Percentiles rank a stretch among this genome's conserved stretches.
Conservation (phyloP, 2,797 vertebrate genomes). For the Malurus leucopterus region DNA sequence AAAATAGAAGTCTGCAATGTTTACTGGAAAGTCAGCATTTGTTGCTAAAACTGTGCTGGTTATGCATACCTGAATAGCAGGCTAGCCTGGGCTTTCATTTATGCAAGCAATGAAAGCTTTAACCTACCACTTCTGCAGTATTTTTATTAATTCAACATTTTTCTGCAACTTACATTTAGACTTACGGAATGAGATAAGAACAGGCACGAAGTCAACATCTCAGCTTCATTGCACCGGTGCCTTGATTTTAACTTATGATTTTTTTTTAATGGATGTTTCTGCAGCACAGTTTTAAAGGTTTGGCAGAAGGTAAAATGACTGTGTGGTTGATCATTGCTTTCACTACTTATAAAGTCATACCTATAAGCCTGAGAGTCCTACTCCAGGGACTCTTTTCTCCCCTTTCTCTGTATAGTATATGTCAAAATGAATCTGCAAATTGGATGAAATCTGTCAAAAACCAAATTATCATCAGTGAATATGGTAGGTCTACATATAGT, state of each 20-base stretch:
- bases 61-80: not conserved
- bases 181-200: not conserved
- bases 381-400: not conserved
- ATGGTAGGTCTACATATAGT: conserved; percentile 22
- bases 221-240: not conserved
- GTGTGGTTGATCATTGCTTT: not conserved
- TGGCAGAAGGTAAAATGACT: conserved; percentile 10
- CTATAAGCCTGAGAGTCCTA: not conserved
- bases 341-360: not conserved
- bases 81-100: not conserved
- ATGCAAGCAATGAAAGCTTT: not conserved
- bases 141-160: not conserved
- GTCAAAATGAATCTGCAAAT: conserved; percentile 34
- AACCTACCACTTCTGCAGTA: not conserved
- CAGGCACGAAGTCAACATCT: not conserved
- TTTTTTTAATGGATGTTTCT: not conserved
- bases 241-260: not conserved
- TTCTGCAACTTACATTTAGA: not conserved
- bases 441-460: conserved; percentile 57
- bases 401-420: not conserved
- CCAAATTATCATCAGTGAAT: conserved; percentile 5
- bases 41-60: not conserved
- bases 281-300: not conserved
- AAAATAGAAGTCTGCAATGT: not conserved
- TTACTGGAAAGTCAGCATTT: not conserved